These are phyloP conservation scores for Corydoras sp. DNA, from an alignment of 2,113 vertebrate genomes.

Conservation along the genomic window DNA sequence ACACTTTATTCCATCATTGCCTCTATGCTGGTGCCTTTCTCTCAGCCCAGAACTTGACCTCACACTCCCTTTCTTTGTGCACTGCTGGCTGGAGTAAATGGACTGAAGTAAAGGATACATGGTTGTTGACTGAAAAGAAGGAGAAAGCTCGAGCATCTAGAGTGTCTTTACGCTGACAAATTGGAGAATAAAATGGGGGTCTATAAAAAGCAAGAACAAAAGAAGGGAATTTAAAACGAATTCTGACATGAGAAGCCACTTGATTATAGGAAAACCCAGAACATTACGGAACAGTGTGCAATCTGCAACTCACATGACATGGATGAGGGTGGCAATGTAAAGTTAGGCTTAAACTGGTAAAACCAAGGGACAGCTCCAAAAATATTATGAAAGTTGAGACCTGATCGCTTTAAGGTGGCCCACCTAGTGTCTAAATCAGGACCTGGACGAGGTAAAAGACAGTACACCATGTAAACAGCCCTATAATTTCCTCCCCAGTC, in stretches of 20 bases:
- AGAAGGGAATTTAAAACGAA: too few species aligned
- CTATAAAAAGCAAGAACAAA: background rate
- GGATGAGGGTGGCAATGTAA: too few species aligned
- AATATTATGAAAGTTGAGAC: too few species aligned
- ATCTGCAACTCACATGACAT: too few species aligned
- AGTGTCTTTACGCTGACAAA: background rate
- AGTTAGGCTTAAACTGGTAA: too few species aligned
- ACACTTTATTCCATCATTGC: conserved; percentile 38
- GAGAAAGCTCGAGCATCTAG: conserved; percentile 12
- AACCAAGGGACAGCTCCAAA: too few species aligned
- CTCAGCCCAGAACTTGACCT: conserved; percentile 20
- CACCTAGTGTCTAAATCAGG: conserved; percentile 39
- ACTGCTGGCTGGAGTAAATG: conserved; percentile 28
- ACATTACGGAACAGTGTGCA: too few species aligned
- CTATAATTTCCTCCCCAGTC: conserved; percentile 55
- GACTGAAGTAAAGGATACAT: conserved; percentile 31
- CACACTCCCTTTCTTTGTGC: conserved; percentile 11
- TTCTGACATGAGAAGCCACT: too few species aligned
- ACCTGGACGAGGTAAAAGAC: conserved; percentile 38
- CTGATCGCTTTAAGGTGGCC: background rate
- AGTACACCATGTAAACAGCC: conserved; percentile 49
- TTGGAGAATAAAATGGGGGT: background rate
- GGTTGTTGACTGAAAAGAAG: conserved; percentile 17
- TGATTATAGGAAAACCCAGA: too few species aligned
- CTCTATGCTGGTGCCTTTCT: background rate